Base-by-base conservation (phyloP, 2,888 invertebrate genomes). In the Papilio elwesi region DNA sequence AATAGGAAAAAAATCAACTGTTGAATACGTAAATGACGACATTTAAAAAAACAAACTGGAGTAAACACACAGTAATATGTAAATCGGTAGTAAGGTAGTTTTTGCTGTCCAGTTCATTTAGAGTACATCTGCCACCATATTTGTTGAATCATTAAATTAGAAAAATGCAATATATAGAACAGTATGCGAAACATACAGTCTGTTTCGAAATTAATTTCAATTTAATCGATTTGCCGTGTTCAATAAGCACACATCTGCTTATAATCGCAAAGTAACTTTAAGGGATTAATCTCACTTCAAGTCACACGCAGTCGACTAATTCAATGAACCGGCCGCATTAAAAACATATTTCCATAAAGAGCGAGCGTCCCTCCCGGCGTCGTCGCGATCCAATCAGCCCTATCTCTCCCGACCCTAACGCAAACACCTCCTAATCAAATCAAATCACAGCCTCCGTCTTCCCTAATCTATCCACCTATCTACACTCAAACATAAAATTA, bases 391-490 rank as follows among this genome's bases (percentile, higher is more conserved):
- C 92, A 92, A 93, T 93, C 93, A 90, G 84, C 84, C 87, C 92
- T 92, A 93, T 93, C 93, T 91, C 87, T 87, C 89, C 89, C 89
- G 83, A 83, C 88, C 90, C 89, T 83, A 81, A 86, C 82, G 86
- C 92, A 84, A 92, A 93, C 93, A 93, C 93, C 93, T 92, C 90
- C 92, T 92, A 93, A 93, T 93, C 93, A 92, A 93, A 93, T 93
- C 92, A 92, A 93, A 93, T 93, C 93, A 87, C 93, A 92, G 91
- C 91, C 92, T 93, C 93, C 90, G 89, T 90, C 91, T 91, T 92
- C 89, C 90, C 90, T 91, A 92, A 93, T 93, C 92, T 93, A 87
- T 91, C 88, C 88, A 87, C 91, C 92, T 92, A 93, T 92, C 93
- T 92, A 90, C 87, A 85, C 89, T 88, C 87, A 90, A 90, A 91